Percentiles rank a stretch among this genome's conserved stretches.
phyloP scores from a whole-genome alignment of 2,113 vertebrate species.

The Erinaceus europaeus region DNA sequence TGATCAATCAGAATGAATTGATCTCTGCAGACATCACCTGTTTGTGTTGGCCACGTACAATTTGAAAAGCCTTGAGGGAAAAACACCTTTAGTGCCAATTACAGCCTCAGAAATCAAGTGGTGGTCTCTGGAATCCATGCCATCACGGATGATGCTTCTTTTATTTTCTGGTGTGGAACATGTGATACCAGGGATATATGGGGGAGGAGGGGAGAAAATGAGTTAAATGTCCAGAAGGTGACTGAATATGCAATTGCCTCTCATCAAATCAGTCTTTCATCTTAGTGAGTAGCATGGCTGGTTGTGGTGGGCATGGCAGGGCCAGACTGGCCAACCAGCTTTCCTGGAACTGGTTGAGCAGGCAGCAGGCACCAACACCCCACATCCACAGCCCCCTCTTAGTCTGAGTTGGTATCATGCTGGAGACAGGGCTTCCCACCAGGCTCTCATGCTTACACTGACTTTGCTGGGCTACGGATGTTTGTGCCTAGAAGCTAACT shows the following conservation, averaged over 20 bases:
- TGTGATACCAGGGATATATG: background rate
- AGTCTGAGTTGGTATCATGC: background rate
- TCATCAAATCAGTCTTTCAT: background rate
- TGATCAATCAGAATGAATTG: background rate
- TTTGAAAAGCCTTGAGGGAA: slow-evolving; percentile 32
- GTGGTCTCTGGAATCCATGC: background rate
- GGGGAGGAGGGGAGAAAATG: no score
- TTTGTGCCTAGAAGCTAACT: background rate
- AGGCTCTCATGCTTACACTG: background rate
- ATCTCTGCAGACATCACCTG: background rate
- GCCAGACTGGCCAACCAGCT: background rate
- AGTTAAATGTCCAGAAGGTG: background rate
- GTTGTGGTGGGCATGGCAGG: background rate
- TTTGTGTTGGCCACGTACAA: slow-evolving; percentile 10
- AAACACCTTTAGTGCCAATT: background rate
- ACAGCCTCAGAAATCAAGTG: background rate
- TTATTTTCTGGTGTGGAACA: background rate
- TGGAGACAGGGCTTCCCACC: background rate
- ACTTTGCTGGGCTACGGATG: background rate
- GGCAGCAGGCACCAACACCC: background rate
- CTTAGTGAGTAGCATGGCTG: background rate
- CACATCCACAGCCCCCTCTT: background rate
- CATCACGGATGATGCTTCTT: background rate
- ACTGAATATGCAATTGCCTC: background rate
- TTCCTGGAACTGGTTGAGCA: background rate